Percentiles rank a stretch among this genome's conserved stretches.
Conservation (phyloP, 2,113 vertebrate genomes). For the Phrynosoma blainvillii region DNA sequence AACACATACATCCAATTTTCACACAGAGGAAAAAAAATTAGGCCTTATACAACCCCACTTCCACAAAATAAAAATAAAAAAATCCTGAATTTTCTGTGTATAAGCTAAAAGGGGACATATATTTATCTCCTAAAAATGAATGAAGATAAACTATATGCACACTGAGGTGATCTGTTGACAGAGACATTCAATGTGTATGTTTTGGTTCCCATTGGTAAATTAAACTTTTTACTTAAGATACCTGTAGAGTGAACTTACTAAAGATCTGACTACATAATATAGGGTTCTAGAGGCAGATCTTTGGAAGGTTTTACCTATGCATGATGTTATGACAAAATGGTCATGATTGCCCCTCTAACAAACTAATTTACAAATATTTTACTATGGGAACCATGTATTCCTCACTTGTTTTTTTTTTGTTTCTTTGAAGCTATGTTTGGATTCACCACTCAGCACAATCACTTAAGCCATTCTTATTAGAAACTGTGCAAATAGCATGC, state of each 20-base stretch:
- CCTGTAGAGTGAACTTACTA: slow-evolving; percentile 48
- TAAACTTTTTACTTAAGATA: slow-evolving; percentile 54
- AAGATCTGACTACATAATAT: background rate
- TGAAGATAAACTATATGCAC: slow-evolving; percentile 59
- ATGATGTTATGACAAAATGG: slow-evolving; percentile 12
- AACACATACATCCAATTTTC: slow-evolving; percentile 71
- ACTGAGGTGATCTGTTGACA: slow-evolving; percentile 66
- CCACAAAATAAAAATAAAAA: slow-evolving; percentile 1
- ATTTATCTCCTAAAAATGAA: slow-evolving; percentile 60
- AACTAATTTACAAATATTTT: background rate
- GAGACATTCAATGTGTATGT: slow-evolving; percentile 56
- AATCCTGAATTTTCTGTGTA: slow-evolving; percentile 40
- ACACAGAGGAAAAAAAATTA: slow-evolving; percentile 64
- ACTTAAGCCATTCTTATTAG: background rate
- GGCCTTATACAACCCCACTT: slow-evolving; percentile 57
- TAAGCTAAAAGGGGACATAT: slow-evolving; percentile 59
- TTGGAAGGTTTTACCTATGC: background rate
- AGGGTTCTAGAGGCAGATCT: slow-evolving; percentile 1
- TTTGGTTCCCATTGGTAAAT: slow-evolving; percentile 62
- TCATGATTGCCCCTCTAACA: slow-evolving; percentile 10
- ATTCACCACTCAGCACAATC: accelerated
- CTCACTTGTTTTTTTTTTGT: background rate
- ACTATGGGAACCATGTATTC: background rate
- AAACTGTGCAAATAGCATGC: background rate
- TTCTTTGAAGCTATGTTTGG: background rate